Evolutionary conservation across 2,888 invertebrate genomes (phyloP), one percentile per base, ranked within the genome.

Genomic region (Oligia latruncula): DNA sequence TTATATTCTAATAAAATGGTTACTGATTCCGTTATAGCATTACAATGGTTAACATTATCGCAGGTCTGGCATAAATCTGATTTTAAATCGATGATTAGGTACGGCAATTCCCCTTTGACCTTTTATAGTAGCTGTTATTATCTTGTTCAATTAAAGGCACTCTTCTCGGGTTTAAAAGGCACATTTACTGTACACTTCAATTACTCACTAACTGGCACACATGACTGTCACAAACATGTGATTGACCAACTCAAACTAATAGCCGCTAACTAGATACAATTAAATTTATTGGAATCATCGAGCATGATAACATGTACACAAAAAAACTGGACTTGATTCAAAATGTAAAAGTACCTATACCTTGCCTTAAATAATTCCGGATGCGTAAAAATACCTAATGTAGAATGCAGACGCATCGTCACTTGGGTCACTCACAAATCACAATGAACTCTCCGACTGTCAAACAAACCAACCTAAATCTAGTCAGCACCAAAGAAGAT

Each of bases 1-100:
- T 74, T 62, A 70, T 68, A n/a, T 65, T 62, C 49, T 66, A 79
- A 73, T 73, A 52, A 87, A 87, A 68, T 74, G 84, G 62, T 52
- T 66, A 67, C 73, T 17, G 73, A 64, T 43, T 65, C 13, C 64
- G 13, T 79, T 40, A 71, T 49, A 55, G 4, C n/a, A 49, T 72
- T 55, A 58, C 71, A 84, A 80, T 84, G 58, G 58, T 60, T 43
- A 23, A 65, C 65, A 71, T 80, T 65, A 46, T 79, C 35, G 0
- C 8, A 15, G 20, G 55, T 55, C 78, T 49, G 9, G 6, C 49
- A 29, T 23, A 49, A 46, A 79, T 82, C 46, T 29, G 40, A 76
- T 35, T 73, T 52, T 62, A 11, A 62, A 81, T 58, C 13, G 23
- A 40, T 58, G 23, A 81, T 73, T 43, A 29, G 29, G 29, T 29